These are phyloP conservation scores for Rhagoletis zephyria DNA, from an alignment of 1,140 invertebrate species.

Conservation along the genomic window DNA sequence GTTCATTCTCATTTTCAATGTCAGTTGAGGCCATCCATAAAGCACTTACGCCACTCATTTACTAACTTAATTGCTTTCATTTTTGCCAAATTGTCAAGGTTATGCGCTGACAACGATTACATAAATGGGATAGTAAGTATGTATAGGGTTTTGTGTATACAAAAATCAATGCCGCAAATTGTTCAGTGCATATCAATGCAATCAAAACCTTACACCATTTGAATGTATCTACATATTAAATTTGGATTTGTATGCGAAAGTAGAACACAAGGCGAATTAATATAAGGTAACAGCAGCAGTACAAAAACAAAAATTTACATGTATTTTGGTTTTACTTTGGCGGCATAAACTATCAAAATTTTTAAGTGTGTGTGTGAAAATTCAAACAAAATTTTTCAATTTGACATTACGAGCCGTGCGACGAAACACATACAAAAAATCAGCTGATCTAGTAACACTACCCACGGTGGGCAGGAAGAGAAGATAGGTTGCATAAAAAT, in stretches of 20 bases:
- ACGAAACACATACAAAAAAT: too few relatives aligned
- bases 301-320: too few relatives aligned
- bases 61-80: constrained; percentile 3
- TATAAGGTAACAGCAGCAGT: too few relatives aligned
- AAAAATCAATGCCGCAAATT: constrained; percentile 39
- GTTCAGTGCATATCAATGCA: not conserved
- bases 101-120: not conserved
- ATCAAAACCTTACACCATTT: not conserved
- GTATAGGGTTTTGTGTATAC: not conserved
- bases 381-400: too few relatives aligned
- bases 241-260: not conserved
- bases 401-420: too few relatives aligned
- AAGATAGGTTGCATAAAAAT: too few relatives aligned
- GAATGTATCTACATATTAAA: not conserved
- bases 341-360: too few relatives aligned
- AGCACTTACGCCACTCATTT: constrained; percentile 1
- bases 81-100: constrained; percentile 16
- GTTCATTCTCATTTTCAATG: not conserved
- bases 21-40: not conserved
- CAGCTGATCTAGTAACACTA: too few relatives aligned
- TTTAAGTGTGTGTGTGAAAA: too few relatives aligned
- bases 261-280: too few relatives aligned
- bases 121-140: constrained; percentile 2
- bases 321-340: too few relatives aligned
- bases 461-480: too few relatives aligned